A percentile compares a stretch with the other conserved stretches of the same genome.
These are phyloP conservation scores for Paguma larvata DNA, from an alignment of 2,797 vertebrate species.

Conservation along the genomic window DNA sequence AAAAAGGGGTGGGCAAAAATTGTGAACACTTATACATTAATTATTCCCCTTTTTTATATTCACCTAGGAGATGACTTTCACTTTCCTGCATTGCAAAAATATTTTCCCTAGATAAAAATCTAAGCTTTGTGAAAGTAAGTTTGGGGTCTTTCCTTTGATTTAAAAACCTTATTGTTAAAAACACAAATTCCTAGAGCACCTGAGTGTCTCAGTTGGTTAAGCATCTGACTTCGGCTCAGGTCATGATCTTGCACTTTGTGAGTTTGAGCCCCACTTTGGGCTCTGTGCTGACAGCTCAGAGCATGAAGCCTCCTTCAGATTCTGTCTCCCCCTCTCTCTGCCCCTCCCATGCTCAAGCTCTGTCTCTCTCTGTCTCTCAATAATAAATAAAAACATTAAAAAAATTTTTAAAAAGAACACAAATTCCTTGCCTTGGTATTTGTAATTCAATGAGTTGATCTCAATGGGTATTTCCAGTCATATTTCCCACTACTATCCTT, in stretches of 20 bases:
- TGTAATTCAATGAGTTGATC: neutral
- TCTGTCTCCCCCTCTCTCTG: no score
- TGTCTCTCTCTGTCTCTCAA: no score
- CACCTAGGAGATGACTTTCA: neutral
- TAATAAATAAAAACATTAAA: no score
- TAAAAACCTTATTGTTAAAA: neutral
- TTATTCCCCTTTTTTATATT: neutral
- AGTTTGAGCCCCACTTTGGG: no score
- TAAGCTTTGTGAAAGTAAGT: neutral
- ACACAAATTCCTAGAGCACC: no score
- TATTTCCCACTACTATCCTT: neutral
- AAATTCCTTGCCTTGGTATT: neutral
- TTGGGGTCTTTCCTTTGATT: constrained; percentile 16
- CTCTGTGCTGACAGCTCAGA: no score
- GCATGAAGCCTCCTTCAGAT: no score
- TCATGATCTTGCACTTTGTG: no score
- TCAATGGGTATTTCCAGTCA: neutral
- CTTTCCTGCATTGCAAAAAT: constrained; percentile 20
- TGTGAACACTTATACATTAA: neutral
- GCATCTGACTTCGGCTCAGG: no score
- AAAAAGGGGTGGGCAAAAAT: neutral
- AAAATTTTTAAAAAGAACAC: no score
- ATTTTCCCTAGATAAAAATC: constrained; percentile 47
- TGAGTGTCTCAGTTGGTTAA: no score
- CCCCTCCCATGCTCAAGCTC: no score